Evolutionary conservation across 2,113 vertebrate species (phyloP).

Genomic region (Dicerorhinus sumatrensis): DNA sequence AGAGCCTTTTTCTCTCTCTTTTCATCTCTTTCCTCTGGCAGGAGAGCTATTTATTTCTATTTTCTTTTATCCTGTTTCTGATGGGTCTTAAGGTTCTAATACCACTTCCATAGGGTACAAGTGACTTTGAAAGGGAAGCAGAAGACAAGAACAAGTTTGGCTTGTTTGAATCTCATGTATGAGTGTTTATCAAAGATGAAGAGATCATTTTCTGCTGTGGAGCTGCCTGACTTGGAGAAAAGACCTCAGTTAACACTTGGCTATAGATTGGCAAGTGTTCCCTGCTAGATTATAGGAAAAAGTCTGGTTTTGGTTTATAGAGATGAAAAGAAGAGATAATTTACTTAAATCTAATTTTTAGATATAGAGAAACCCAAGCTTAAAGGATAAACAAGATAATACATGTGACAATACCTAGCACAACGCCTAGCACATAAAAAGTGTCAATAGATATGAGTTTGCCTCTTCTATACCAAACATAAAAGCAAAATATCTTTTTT

Average conservation of each 20-base stretch:
- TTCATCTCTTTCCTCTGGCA: background rate
- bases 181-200: background rate
- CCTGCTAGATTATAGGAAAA: background rate
- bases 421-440: background rate
- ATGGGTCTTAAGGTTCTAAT: background rate
- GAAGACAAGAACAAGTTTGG: background rate
- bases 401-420: background rate
- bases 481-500: background rate
- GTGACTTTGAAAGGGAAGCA: background rate
- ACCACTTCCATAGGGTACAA: background rate
- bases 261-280: background rate
- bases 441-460: background rate
- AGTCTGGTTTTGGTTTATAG: background rate
- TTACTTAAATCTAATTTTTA: constrained; percentile 21
- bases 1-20: background rate
- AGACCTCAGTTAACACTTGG: background rate
- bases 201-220: background rate
- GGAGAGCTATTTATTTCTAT: constrained; percentile 3
- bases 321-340: background rate
- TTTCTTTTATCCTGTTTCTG: constrained; percentile 32
- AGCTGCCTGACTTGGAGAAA: background rate
- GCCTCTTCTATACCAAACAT: background rate
- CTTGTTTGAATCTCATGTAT: background rate
- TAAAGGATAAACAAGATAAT: background rate
- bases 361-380: background rate